A percentile compares a stretch with the other conserved stretches of the same genome.
Evolutionary conservation across 2,113 vertebrate species (phyloP).

Genomic region (Antennarius striatus): DNA sequence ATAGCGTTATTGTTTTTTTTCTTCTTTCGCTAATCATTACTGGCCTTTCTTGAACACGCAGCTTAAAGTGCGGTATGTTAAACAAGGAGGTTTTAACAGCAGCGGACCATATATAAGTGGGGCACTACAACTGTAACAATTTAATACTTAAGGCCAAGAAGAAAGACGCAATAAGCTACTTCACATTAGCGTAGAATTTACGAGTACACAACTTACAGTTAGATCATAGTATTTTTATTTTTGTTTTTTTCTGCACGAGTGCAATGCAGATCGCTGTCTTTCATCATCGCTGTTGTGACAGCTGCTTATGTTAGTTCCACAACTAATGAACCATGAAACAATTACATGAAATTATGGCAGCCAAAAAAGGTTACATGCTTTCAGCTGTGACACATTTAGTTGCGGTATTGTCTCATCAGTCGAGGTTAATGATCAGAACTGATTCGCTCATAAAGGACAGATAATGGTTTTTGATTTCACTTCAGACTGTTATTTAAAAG

Average conservation of each 20-base stretch:
- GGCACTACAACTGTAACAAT: slow-evolving; percentile 58
- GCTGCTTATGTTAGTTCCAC: slow-evolving; percentile 53
- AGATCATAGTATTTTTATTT: background rate
- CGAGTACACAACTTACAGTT: slow-evolving; percentile 10
- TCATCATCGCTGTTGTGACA: slow-evolving; percentile 50
- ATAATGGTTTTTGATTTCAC: slow-evolving; percentile 30
- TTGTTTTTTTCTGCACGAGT: slow-evolving; percentile 2
- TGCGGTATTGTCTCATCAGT: slow-evolving; percentile 54
- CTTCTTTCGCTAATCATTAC: slow-evolving; percentile 62
- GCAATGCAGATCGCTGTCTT: slow-evolving; percentile 46
- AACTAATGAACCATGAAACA: slow-evolving; percentile 61
- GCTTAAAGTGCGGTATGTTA: slow-evolving; percentile 43
- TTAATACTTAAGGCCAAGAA: slow-evolving; percentile 52
- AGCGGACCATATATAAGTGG: slow-evolving; percentile 52
- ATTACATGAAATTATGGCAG: slow-evolving; percentile 58
- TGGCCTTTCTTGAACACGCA: slow-evolving; percentile 47
- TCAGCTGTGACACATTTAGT: slow-evolving; percentile 46
- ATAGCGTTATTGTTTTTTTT: slow-evolving; percentile 47
- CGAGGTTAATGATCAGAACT: slow-evolving; percentile 54
- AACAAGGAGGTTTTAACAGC: slow-evolving; percentile 28
- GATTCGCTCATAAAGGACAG: slow-evolving; percentile 41
- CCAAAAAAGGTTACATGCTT: slow-evolving; percentile 55
- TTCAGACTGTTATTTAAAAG: background rate
- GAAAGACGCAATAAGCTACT: slow-evolving; percentile 35
- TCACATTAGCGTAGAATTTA: background rate